A percentile compares a stretch with the other conserved stretches of the same genome.
Conservation (phyloP, 2,888 invertebrate species). For the Drosophila subquinaria region DNA sequence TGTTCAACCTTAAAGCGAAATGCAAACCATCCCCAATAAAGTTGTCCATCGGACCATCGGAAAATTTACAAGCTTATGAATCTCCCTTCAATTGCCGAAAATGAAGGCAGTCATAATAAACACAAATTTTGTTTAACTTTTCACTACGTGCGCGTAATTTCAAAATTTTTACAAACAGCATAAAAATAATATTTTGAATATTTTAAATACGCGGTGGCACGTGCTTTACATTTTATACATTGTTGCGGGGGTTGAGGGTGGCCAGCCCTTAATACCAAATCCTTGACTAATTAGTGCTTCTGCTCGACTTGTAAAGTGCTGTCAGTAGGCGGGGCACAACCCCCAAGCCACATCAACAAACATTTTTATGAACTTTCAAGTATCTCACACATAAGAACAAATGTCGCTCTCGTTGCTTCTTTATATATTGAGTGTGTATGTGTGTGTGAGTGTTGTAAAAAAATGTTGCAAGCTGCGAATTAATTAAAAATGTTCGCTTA, state of each 20-base stretch:
- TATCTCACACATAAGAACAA: slow-evolving; percentile 55
- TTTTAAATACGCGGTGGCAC: slow-evolving; percentile 60
- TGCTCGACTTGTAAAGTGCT: slow-evolving; percentile 15
- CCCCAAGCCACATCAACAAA: slow-evolving; percentile 41
- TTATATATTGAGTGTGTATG: slow-evolving; percentile 19
- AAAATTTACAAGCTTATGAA: slow-evolving; percentile 26
- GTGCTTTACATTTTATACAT: slow-evolving; percentile 52
- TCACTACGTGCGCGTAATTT: slow-evolving; percentile 64
- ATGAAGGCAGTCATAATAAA: slow-evolving; percentile 35
- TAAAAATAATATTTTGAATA: slow-evolving; percentile 47
- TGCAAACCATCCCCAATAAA: slow-evolving; percentile 5
- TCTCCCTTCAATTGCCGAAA: slow-evolving; percentile 2
- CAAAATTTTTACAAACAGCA: slow-evolving; percentile 30
- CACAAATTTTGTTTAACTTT: slow-evolving; percentile 34
- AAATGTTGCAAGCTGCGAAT: slow-evolving; percentile 38
- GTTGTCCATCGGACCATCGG: background rate
- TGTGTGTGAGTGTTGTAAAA: background rate
- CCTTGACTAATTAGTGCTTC: slow-evolving; percentile 71
- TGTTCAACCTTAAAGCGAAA: slow-evolving; percentile 23
- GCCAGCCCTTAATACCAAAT: slow-evolving; percentile 50
- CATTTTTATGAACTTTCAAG: slow-evolving; percentile 51
- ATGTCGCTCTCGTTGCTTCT: slow-evolving; percentile 30
- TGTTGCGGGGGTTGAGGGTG: slow-evolving; percentile 12
- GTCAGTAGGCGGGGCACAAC: slow-evolving; percentile 12
- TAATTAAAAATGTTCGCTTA: slow-evolving; percentile 70